Evolutionary conservation across 2,113 vertebrate genomes (phyloP), one percentile per base, ranked within the genome.

Genomic region (Brachyistius frenatus): DNA sequence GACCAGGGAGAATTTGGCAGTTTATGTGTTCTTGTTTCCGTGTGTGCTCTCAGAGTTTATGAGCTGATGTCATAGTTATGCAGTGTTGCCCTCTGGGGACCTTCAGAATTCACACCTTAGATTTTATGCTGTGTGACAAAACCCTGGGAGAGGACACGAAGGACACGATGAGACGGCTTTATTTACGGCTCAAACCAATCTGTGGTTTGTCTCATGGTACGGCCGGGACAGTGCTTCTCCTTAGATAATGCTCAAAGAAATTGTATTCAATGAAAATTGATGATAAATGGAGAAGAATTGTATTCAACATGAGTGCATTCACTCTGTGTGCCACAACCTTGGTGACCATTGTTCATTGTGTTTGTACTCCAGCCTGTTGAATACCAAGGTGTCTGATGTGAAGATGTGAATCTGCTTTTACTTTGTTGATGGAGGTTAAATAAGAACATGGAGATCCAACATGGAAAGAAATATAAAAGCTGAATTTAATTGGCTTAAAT

Each of bases 11-110:
- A 61, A 39, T 75, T 75, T 65, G 30, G 35, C 46, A 53, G 65
- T 81, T 72, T 46, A 11, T 69, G 66, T 78, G 78, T 81, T 62
- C 39, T 57, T 14, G 14, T 80, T 35, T 78, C 15, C 5, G 37
- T 33, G 30, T 53, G 78, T 58, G 54, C 64, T 58, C 39, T 14
- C 35, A 62, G 57, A 71, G 66, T 88, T 91, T 91, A 85, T 89
- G 72, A 74, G 74, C 81, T 92, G 91, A 92, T 91, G 92, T 93
- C 89, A 90, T 93, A 82, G 88, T 92, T 92, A 84, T 88, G 84
- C 87, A 78, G 86, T 1, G 35, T 80, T 90, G 86, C 76, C 81
- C 88, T 88, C 73, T 56, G 41, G 86, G 76, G 73, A 81, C 83
- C 65, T 73, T 73, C 84, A 85, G 76, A 88, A 91, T 83, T 90